Evolutionary conservation across 1,140 invertebrate species (phyloP), one percentile per base, ranked within the genome.

Genomic region (Drosophila ironensis): DNA sequence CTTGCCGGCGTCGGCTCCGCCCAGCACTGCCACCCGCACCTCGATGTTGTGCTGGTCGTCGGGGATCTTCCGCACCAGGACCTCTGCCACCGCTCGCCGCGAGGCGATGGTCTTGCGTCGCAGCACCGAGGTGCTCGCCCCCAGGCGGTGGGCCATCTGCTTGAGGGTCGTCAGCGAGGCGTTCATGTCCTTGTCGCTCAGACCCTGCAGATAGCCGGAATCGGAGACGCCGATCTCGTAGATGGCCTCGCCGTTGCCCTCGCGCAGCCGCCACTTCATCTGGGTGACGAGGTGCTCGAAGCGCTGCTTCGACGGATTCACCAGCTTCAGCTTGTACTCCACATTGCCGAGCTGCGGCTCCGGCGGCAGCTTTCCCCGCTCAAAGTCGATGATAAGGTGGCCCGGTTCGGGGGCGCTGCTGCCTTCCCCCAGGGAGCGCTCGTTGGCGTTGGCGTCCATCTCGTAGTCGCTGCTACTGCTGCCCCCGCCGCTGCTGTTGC

Each of bases 221-320:
- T 99, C 98, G 57, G 97, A 96, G 0, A 99, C 98, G 0, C 98
- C 97, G 42, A 99, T 96, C 91, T 98, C 97, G 91, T 99, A 99
- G 69, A 99, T 97, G 0, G 97, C 97, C 90, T 98, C 96, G 4
- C 98, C 98, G 48, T 96, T 94, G 8, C 96, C 96, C 81, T 97
- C 96, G 0, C 95, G 92, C 5, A 97, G 91, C 8, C 96, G 92
- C 96, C 96, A 97, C 91, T 97, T 97, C 92, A 97, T 93, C 93
- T 98, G 96, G 0, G 96, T 97, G 0, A 97, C 96, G 20, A 98
- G 90, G 90, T 97, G 96, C 90, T 97, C 95, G 88, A 98, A 97
- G 40, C 96, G 91, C 72, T 95, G 93, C 90, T 94, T 94, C 6
- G 95, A 95, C 1, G 96, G 95, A 90, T 94, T 95, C 2, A 97